Conservation (phyloP, 2,888 invertebrate species). For the Stomorhina lunata region DNA sequence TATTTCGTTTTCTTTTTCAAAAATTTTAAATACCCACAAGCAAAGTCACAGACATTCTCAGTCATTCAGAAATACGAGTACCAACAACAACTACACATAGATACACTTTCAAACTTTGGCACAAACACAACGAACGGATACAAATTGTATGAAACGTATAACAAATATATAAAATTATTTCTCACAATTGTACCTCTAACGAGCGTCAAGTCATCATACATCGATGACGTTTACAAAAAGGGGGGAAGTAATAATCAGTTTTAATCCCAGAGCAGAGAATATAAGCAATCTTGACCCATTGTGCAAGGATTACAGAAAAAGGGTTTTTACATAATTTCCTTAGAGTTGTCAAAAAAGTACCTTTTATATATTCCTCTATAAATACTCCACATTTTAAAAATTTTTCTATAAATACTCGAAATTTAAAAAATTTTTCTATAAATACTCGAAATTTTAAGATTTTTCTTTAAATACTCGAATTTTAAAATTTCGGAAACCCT, state of each 20-base stretch:
- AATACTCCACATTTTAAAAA: too few relatives aligned
- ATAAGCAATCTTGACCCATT: background rate
- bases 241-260: constrained; percentile 26
- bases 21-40: constrained; percentile 13
- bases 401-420: too few relatives aligned
- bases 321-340: too few relatives aligned
- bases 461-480: too few relatives aligned
- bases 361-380: too few relatives aligned
- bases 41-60: background rate
- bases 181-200: constrained; percentile 63
- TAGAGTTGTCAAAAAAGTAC: too few relatives aligned
- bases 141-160: constrained; percentile 19
- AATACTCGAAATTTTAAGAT: too few relatives aligned
- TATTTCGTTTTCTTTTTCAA: constrained; percentile 46
- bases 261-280: constrained; percentile 30
- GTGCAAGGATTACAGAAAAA: too few relatives aligned
- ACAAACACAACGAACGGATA: constrained; percentile 52
- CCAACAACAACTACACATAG: too few relatives aligned
- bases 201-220: constrained; percentile 24
- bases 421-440: too few relatives aligned
- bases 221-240: constrained; percentile 22
- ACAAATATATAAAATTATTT: constrained; percentile 43
- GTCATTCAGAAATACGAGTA: background rate
- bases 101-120: too few relatives aligned
- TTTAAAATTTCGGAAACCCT: too few relatives aligned